Conservation (phyloP, 2,797 vertebrate genomes). For the Tangara arthus region DNA sequence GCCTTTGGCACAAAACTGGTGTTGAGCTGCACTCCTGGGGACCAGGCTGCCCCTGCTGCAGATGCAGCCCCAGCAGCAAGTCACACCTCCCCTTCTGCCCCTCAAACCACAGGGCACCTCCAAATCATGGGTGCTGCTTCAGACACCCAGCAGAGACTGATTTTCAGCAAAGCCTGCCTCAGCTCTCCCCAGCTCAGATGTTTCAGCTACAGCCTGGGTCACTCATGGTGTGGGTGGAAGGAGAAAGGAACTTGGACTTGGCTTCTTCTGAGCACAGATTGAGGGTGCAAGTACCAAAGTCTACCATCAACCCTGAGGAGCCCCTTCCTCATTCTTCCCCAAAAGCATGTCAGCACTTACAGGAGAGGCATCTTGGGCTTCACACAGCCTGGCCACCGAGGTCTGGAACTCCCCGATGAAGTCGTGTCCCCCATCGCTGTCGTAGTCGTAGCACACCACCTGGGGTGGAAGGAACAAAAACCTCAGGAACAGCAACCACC, state of each 20-base stretch:
- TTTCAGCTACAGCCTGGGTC: neutral
- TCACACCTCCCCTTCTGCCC: neutral
- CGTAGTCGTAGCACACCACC: conserved; percentile 94
- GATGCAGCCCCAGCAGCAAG: neutral
- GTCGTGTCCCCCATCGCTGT: conserved; percentile 95
- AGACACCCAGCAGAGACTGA: neutral
- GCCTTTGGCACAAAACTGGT: neutral
- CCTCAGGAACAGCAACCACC: neutral
- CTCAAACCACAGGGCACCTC: neutral
- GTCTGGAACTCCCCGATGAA: conserved; percentile 97
- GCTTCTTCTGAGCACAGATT: neutral
- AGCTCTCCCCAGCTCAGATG: neutral
- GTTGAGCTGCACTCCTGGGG: neutral
- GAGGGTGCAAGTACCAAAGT: neutral
- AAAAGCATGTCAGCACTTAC: conserved; percentile 63
- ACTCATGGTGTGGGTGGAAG: rapidly evolving
- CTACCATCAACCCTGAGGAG: rapidly evolving
- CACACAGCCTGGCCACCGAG: conserved; percentile 86
- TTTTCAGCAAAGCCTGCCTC: neutral
- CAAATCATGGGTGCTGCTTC: neutral
- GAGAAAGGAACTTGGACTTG: neutral
- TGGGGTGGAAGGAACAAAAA: conserved; percentile 44
- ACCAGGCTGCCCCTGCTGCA: neutral
- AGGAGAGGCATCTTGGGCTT: conserved; percentile 84
- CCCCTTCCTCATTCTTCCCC: neutral